A percentile compares a stretch with the other conserved stretches of the same genome.
phyloP scores from a whole-genome alignment of 2,113 vertebrate species.

The Stomatorhinus ivindoensis region DNA sequence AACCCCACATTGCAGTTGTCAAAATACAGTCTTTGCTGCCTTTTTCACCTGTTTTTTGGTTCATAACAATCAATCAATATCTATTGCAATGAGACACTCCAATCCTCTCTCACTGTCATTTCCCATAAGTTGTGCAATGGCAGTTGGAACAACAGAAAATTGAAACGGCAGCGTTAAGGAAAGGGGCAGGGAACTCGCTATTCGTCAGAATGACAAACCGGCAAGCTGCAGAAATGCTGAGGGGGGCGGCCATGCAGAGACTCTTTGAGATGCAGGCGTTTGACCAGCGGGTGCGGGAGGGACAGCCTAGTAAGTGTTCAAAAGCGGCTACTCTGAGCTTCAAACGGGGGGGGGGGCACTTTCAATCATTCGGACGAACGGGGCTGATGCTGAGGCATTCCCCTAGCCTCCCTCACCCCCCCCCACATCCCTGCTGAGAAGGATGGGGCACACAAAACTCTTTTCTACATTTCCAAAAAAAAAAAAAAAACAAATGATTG shows the following conservation, averaged over 20 bases:
- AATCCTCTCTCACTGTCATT: neutral
- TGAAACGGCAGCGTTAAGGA: neutral
- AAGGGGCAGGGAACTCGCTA: neutral
- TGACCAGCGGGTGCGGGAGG: neutral
- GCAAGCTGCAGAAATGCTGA: neutral
- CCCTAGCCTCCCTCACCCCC: neutral
- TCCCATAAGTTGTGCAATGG: neutral
- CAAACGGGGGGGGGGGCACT: neutral
- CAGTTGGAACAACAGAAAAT: neutral
- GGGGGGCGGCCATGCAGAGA: neutral
- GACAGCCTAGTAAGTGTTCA: neutral
- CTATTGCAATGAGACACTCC: neutral
- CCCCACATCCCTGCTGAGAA: neutral
- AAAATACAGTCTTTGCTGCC: neutral
- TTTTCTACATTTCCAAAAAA: neutral
- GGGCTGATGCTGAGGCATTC: neutral
- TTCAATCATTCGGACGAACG: neutral
- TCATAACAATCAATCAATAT: slow-evolving; percentile 5
- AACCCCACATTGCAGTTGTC: neutral
- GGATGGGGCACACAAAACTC: neutral
- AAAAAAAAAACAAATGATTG: neutral
- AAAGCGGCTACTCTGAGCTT: neutral
- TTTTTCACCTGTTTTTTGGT: neutral
- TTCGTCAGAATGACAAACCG: neutral
- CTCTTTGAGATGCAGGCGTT: neutral